Base-by-base conservation (phyloP, 2,888 invertebrate genomes). In the Sthenelais limicola region DNA sequence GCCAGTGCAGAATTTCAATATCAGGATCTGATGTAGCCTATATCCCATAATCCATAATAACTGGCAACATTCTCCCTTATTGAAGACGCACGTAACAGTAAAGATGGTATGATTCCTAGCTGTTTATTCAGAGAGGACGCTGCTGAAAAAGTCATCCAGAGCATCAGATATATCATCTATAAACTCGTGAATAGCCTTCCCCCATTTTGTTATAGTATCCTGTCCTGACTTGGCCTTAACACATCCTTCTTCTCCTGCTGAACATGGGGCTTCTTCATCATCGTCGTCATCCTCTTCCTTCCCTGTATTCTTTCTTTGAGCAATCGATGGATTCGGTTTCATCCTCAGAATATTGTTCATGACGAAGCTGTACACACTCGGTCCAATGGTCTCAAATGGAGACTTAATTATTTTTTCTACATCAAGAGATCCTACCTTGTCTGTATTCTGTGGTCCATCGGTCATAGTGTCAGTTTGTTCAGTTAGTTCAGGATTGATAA, bases 371-470 rank as follows among this genome's bases (percentile, higher is more conserved):
- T 38, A 38, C 2, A 62, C 62, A 2, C 62, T 43, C 21, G 62
- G 62, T 18, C 62, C 62, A 35, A 62, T 62, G 2, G 62, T 62
- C 38, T 62, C 62, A 38, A 62, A 62, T 18, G 62, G 62, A 35
- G 62, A 62, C 38, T 62, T 62, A 43, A 62, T 62, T 12, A 62
- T 62, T 24, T 62, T 62, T 43, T 62, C 62, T 9, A 62, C 26
- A 15, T 62, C 62, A 3, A 62, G 2, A 1, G 62, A 15, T 1
- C 62, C 62, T 1, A 62, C 62, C 38, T 62, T 62, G 4, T 1
- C 35, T 4, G 62, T 35, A 26, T 5, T 24, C 7, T 5, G 7
- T 5, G 51, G 9, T 12, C 9, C 21, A 7, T 51, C 21, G 5
- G 18, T 26, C 9, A 5, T n/a, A 24, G 24, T 26, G 1, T 21